Conservation (phyloP, 1,140 invertebrate species). For the Bombyx mori region DNA sequence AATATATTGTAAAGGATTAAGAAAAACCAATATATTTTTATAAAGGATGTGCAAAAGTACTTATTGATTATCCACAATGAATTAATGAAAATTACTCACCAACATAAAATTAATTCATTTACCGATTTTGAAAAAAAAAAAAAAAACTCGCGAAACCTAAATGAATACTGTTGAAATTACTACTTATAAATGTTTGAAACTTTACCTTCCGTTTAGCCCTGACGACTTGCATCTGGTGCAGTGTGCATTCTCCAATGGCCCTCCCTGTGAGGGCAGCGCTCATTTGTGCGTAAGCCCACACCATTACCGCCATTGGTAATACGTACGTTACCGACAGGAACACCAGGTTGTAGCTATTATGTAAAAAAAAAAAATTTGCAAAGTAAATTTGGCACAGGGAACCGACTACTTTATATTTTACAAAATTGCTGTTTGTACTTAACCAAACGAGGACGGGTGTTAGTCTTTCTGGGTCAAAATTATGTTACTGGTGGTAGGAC, state of each 20-base stretch:
- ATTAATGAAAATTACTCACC: neutral
- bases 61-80: neutral
- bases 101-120: neutral
- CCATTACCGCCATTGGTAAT: constrained; percentile 88
- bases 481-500: too few relatives aligned
- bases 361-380: too few relatives aligned
- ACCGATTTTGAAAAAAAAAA: neutral
- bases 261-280: constrained; percentile 81
- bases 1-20: too few relatives aligned
- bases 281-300: constrained; percentile 87
- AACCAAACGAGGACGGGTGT: too few relatives aligned
- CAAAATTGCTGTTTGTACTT: too few relatives aligned
- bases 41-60: neutral
- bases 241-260: constrained; percentile 90
- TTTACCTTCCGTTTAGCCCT: constrained; percentile 89
- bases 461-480: too few relatives aligned
- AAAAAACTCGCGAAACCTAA: too few relatives aligned
- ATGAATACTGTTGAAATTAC: neutral
- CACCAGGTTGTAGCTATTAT: constrained; percentile 87
- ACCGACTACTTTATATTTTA: too few relatives aligned
- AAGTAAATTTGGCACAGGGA: neutral
- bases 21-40: too few relatives aligned
- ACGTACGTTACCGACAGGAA: constrained; percentile 90
- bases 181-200: constrained; percentile 7
- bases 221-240: constrained; percentile 86